Evolutionary conservation across 2,113 vertebrate genomes (phyloP), one percentile per base, ranked within the genome.

Genomic region (Cyphomyrus plagiostoma): DNA sequence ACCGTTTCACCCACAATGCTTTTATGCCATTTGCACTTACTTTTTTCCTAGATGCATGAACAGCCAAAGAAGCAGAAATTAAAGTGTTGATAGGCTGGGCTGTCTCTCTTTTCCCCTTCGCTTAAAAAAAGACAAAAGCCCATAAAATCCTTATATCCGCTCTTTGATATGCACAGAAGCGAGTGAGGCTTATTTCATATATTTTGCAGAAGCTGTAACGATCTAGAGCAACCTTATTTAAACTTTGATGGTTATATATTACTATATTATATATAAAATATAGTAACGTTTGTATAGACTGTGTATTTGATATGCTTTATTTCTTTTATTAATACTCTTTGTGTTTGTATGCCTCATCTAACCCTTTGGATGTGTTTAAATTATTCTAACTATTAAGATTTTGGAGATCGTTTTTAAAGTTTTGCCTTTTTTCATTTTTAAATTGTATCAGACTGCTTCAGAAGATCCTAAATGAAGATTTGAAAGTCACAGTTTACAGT

Each of bases 61-160:
- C 92, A 92, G 93, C 95, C 95, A 95, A 95, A 95, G 95, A 95
- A 88, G 74, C 52, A 42, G 88, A 66, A 82, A 83, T 90, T 42
- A 46, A 77, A 66, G 30, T 91, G 88, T 74, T 56, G 42, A 89
- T 35, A 88, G 86, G 86, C 74, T 88, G 89, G 84, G 48, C 89
- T 35, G 48, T 74, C 50, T 30, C 35, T 21, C 7, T 56, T 84
- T 89, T 66, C 39, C 45, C 15, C 77, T 66, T 56, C 80, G 66
- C 84, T 56, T 53, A 77, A 89, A 52, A 90, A 87, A 50, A 88
- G 86, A 52, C 58, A 66, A 66, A 80, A 77, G 88, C 84, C 58
- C 46, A 23, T 1, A 85, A 88, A 30, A 70, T 92, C 62, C 82
- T 85, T 86, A 88, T 15, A 39, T 89, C 56, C 66, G 19, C 39